Percentiles rank a stretch among this genome's conserved stretches.
Evolutionary conservation across 92 coral and sea anemone genomes (phyloP).

Genomic region (Porites rus): DNA sequence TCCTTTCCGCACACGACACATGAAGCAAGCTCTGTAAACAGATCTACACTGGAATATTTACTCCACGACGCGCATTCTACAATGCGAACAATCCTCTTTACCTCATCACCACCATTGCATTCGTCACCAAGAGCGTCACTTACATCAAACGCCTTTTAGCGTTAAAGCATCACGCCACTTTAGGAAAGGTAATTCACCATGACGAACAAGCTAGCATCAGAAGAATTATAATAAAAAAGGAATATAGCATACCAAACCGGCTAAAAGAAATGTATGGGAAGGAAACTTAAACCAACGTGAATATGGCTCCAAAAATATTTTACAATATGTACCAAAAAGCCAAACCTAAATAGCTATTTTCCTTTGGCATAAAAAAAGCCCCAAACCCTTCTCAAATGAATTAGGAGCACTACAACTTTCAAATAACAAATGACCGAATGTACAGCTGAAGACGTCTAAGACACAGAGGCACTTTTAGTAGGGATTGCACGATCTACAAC

Average conservation of each 20-base stretch:
- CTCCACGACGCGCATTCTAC: neutral
- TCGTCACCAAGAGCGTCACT: neutral
- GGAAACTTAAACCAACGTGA: neutral
- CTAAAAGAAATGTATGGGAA: neutral
- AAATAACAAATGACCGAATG: no score
- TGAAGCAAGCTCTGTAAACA: neutral
- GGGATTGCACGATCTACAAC: no score
- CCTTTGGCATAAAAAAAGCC: neutral
- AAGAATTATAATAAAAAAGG: neutral
- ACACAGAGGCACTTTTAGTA: no score
- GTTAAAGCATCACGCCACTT: no score
- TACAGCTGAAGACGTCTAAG: no score
- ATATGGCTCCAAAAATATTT: neutral
- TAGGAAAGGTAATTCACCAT: no score
- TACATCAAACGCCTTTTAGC: no score
- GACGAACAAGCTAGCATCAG: neutral
- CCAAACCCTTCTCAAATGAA: neutral
- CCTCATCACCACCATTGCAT: neutral
- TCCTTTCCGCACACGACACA: neutral
- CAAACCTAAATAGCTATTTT: neutral
- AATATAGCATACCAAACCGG: neutral
- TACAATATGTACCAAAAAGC: neutral
- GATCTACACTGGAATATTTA: neutral
- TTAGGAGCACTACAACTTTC: neutral
- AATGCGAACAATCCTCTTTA: neutral